Conservation (phyloP, 2,888 invertebrate genomes). For the Cylloceria caligata region DNA sequence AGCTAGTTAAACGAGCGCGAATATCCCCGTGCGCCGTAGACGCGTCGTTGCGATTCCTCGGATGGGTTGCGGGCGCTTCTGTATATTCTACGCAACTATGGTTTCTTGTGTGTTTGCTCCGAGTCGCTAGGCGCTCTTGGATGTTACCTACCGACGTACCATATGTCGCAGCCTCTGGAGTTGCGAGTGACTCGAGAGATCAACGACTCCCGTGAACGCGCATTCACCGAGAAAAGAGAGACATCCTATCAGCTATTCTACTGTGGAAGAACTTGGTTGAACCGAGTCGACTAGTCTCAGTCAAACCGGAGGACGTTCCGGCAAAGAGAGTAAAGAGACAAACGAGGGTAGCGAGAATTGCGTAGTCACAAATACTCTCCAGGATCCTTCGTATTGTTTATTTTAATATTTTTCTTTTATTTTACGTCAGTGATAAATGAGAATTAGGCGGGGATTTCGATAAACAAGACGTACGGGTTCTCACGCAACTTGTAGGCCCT, state of each 20-base stretch:
- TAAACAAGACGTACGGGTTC: no score
- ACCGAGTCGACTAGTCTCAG: not conserved
- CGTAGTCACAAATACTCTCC: not conserved
- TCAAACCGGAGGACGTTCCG: not conserved
- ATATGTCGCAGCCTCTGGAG: constrained; percentile 47
- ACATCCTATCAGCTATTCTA: constrained; percentile 36
- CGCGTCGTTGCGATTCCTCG: constrained; percentile 62
- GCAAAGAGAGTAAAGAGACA: not conserved
- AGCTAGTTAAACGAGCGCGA: constrained; percentile 70
- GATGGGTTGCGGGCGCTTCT: constrained; percentile 37
- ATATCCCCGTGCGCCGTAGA: constrained; percentile 38
- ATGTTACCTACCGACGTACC: constrained; percentile 31
- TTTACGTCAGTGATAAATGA: no score
- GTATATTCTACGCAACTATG: constrained; percentile 58
- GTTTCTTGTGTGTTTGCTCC: constrained; percentile 54
- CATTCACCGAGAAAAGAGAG: constrained; percentile 46
- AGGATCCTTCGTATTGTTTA: not conserved
- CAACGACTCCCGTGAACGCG: constrained; percentile 55
- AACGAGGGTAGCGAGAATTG: not conserved
- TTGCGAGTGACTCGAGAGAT: constrained; percentile 47
- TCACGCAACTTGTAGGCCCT: not conserved
- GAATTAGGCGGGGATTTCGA: no score
- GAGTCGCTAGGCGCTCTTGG: constrained; percentile 10
- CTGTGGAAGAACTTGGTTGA: constrained; percentile 17
- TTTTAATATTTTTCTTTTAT: not conserved